A percentile compares a stretch with the other conserved stretches of the same genome.
Conservation (phyloP, 2,113 vertebrate species). For the Montifringilla adamsi region DNA sequence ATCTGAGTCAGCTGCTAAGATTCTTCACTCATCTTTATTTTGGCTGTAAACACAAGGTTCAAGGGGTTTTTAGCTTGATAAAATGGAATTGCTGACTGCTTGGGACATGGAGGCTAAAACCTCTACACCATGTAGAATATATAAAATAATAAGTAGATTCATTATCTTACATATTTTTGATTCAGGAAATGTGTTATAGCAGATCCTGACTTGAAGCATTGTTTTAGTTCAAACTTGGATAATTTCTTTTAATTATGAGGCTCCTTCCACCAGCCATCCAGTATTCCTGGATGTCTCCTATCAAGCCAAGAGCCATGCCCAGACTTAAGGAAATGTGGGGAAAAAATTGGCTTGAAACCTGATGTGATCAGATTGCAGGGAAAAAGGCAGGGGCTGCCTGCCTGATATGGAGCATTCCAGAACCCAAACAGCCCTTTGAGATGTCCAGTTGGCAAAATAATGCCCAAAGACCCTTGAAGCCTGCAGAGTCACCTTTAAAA, state of each 20-base stretch:
- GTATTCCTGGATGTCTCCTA: neutral
- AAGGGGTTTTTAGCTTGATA: constrained; percentile 13
- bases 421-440: neutral
- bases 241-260: neutral
- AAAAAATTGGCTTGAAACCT: neutral
- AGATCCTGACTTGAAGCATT: neutral
- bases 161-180: neutral
- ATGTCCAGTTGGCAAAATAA: neutral
- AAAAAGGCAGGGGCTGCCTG: neutral
- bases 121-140: neutral
- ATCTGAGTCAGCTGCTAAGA: neutral
- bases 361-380: neutral
- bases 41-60: neutral
- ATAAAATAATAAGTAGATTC: neutral
- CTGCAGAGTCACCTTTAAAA: constrained; percentile 44
- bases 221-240: neutral
- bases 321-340: neutral
- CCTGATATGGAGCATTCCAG: neutral
- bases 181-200: neutral
- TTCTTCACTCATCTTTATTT: neutral
- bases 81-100: constrained; percentile 23
- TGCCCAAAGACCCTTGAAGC: neutral
- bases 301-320: neutral
- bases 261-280: neutral
- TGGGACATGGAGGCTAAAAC: constrained; percentile 30